Conservation (phyloP, 2,888 invertebrate genomes). For the Metallyticus violacea region DNA sequence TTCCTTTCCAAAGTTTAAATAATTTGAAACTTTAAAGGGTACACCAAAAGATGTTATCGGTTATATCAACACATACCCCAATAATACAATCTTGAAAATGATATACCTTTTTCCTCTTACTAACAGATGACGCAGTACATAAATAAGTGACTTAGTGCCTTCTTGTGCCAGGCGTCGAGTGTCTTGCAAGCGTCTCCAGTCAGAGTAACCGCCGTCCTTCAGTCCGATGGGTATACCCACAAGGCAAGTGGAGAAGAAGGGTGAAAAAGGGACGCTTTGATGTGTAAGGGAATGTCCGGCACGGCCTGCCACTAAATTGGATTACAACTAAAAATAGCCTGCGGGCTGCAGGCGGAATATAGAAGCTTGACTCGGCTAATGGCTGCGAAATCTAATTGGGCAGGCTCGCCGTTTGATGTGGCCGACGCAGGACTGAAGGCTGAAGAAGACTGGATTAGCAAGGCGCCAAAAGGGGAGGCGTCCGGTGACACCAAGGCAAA, state of each 20-base stretch:
- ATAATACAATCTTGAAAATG: too few relatives aligned
- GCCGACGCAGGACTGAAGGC: background rate
- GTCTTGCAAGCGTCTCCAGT: background rate
- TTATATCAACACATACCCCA: too few relatives aligned
- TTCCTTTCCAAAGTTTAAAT: too few relatives aligned
- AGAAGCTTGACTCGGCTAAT: constrained; percentile 21
- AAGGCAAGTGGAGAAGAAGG: background rate
- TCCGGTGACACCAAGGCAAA: background rate
- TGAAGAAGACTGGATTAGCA: background rate
- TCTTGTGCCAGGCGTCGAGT: background rate
- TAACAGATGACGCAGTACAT: too few relatives aligned
- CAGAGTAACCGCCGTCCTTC: background rate
- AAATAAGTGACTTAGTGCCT: background rate
- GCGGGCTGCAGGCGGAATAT: constrained; percentile 12
- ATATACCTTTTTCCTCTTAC: too few relatives aligned
- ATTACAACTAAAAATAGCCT: constrained; percentile 19
- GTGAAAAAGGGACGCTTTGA: background rate
- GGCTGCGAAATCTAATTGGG: constrained; percentile 22
- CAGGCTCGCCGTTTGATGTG: constrained; percentile 7
- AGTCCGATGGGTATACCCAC: background rate
- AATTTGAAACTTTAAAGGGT: too few relatives aligned
- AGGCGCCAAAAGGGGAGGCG: background rate
- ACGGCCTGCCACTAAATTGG: constrained; percentile 13
- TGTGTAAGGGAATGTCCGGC: background rate
- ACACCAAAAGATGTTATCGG: too few relatives aligned